Evolutionary conservation across 37 sponge, comb jelly and placozoan species (phyloP), one percentile per base, ranked within the genome.

Genomic region (Spongilla lacustris): DNA sequence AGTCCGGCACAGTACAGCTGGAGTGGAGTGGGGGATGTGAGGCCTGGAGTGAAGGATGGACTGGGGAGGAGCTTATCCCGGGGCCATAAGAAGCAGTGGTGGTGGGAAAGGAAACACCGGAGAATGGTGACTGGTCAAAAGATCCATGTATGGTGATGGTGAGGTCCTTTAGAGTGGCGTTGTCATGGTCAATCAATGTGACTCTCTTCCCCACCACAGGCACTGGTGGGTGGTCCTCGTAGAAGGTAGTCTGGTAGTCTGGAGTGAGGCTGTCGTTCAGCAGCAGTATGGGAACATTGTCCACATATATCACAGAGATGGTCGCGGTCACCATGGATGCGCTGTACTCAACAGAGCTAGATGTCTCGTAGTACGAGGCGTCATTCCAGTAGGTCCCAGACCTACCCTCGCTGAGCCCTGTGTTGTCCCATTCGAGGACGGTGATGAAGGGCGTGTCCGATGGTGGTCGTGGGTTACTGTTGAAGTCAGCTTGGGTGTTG

Each of bases 381-480:
- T 97, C 95, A 36, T 89, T 88, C 9, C 97, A 94, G 80, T 94
- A 94, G 32, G 87, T 85, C 50, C 93, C 95, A 36, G 90, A 87
- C 77, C 71, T 29, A 1, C 92, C 90, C 12, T 30, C 71, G 10
- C 91, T 94, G 27, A 8, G 31, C 13, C 93, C 97, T n/a, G 97
- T 97, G 66, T 90, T 91, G 77, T 97, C 97, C 97, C 97, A 97
- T 2, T 89, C 97, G 9, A 67, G 76, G 4, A 80, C 93, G 23
- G 38, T 27, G 26, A 97, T 74, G 41, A 82, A 94, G 0, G 97
- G 97, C 6, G 79, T 85, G 41, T 96, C 90, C 0, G 81, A 74
- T 17, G 37, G 19, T 11, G 93, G 93, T 32, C 97, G 74, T 0
- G 84, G 76, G 37, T 81, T 72, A 69, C 82, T 81, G 24, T 34